Percentiles rank a stretch among this genome's conserved stretches.
These are phyloP conservation scores for Brenthis hecate DNA, from an alignment of 2,888 invertebrate species.

Conservation along the genomic window DNA sequence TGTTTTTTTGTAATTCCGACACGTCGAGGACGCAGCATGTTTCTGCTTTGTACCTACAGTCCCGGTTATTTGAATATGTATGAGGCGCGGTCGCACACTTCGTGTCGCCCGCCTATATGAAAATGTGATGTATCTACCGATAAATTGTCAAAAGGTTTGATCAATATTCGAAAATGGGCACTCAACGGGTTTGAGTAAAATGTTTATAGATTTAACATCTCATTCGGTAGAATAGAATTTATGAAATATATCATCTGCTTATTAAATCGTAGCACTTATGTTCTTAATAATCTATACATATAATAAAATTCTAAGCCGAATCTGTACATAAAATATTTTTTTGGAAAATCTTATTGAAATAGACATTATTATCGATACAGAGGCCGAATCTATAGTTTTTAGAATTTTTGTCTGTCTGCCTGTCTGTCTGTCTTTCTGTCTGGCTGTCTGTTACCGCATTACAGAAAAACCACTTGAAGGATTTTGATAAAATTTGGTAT, in stretches of 20 bases:
- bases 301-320: too few species aligned
- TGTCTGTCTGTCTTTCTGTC: too few species aligned
- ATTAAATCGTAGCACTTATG: neutral
- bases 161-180: conserved; percentile 71
- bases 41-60: conserved; percentile 71
- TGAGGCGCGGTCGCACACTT: conserved; percentile 65
- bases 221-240: neutral
- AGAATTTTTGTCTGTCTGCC: too few species aligned
- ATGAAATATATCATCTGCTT: neutral
- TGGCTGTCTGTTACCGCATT: too few species aligned
- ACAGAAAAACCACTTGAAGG: too few species aligned
- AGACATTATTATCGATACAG: too few species aligned
- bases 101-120: conserved; percentile 72
- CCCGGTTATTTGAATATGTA: conserved; percentile 77
- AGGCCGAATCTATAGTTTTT: too few species aligned
- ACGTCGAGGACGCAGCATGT: conserved; percentile 68
- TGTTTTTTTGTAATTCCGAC: conserved; percentile 74
- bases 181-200: conserved; percentile 46
- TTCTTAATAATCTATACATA: neutral
- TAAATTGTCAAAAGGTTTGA: conserved; percentile 81
- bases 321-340: too few species aligned
- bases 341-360: too few species aligned
- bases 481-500: too few species aligned
- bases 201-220: neutral
- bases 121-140: conserved; percentile 75